A percentile compares a stretch with the other conserved stretches of the same genome.
phyloP scores from a whole-genome alignment of 2,113 vertebrate species.

The Cebus imitator region DNA sequence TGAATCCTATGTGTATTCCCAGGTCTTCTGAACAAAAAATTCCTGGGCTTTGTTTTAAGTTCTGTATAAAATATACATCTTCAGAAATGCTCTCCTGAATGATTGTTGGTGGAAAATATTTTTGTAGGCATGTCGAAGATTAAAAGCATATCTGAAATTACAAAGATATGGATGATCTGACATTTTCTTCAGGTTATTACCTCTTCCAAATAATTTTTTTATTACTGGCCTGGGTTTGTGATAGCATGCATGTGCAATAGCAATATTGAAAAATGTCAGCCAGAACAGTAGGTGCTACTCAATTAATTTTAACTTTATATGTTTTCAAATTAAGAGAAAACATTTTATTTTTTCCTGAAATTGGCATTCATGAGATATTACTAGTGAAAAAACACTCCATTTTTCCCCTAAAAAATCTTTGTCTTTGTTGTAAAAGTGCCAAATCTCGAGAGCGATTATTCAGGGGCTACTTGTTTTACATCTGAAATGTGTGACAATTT shows the following conservation, averaged over 20 bases:
- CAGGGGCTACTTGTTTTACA: not conserved
- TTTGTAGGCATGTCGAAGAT: not conserved
- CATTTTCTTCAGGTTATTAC: not conserved
- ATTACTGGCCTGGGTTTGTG: not conserved
- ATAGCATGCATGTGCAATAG: not conserved
- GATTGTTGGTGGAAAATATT: not conserved
- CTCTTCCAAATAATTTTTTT: not conserved
- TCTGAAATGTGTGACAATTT: not conserved
- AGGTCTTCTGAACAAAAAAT: not conserved
- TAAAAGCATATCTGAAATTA: conserved; percentile 17
- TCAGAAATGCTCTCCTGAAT: not conserved
- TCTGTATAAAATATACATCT: not conserved
- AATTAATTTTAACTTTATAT: not conserved
- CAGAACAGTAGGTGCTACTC: not conserved
- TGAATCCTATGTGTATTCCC: not conserved
- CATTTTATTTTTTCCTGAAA: not conserved
- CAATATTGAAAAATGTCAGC: not conserved
- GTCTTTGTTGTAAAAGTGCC: not conserved
- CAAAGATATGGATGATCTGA: not conserved
- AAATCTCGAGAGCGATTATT: not conserved
- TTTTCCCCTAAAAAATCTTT: not conserved
- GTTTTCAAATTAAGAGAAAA: not conserved
- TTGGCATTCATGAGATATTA: not conserved
- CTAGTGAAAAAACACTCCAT: not conserved
- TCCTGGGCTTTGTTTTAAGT: not conserved